These are phyloP conservation scores for Labeo rohita DNA, from an alignment of 2,113 vertebrate genomes.

Conservation along the genomic window DNA sequence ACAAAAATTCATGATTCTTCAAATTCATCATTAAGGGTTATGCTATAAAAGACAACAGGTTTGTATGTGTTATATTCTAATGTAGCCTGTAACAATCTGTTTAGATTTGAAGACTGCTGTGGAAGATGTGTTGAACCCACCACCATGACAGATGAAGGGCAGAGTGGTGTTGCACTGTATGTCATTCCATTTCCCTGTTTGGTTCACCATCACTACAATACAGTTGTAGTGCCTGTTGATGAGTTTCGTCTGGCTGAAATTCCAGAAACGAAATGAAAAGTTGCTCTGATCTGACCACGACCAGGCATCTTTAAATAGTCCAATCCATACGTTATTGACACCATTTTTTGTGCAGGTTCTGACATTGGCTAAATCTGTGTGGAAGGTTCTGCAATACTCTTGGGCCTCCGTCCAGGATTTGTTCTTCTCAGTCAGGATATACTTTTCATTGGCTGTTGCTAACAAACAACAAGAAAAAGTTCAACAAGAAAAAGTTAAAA, in stretches of 20 bases:
- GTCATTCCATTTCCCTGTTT: constrained; percentile 64
- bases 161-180: constrained; percentile 25
- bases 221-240: constrained; percentile 31
- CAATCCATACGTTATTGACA: constrained; percentile 64
- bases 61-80: not conserved
- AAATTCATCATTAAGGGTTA: too few relatives aligned
- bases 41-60: too few relatives aligned
- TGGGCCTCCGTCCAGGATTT: constrained; percentile 68
- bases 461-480: not conserved
- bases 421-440: constrained; percentile 37
- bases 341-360: constrained; percentile 53
- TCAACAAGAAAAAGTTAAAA: too few relatives aligned
- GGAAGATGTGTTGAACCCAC: not conserved
- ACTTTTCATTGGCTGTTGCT: not conserved
- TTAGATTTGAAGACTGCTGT: not conserved
- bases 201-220: constrained; percentile 40
- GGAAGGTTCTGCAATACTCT: constrained; percentile 60
- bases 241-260: constrained; percentile 40
- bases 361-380: constrained; percentile 65
- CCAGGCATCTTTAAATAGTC: constrained; percentile 72
- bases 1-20: too few relatives aligned
- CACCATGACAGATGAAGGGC: constrained; percentile 24
- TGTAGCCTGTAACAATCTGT: not conserved
- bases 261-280: constrained; percentile 67
- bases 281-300: constrained; percentile 67